Conservation (phyloP, 2,888 invertebrate species). For the Zhengitettix transpicula region DNA sequence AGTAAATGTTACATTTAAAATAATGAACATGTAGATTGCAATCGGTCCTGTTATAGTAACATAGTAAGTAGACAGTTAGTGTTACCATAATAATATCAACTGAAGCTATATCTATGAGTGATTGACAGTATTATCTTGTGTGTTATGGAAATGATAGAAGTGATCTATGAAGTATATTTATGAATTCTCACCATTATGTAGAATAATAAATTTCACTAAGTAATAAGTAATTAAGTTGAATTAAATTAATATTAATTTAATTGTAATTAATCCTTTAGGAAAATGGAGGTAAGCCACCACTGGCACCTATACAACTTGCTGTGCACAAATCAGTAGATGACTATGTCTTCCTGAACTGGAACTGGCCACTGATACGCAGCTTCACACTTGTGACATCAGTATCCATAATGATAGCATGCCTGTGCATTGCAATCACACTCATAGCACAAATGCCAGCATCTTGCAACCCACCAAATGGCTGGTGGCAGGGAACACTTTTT, state of each 20-base stretch:
- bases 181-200: background rate
- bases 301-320: constrained; percentile 26
- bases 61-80: too few species aligned
- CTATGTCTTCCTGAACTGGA: constrained; percentile 51
- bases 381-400: constrained; percentile 55
- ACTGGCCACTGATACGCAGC: constrained; percentile 64
- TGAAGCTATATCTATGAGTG: too few species aligned
- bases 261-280: constrained; percentile 24
- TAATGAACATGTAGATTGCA: too few species aligned
- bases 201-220: background rate
- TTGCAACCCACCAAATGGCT: constrained; percentile 39
- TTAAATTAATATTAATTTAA: background rate
- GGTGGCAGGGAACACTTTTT: constrained; percentile 69
- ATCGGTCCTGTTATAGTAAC: too few species aligned
- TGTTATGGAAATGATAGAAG: background rate
- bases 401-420: constrained; percentile 52
- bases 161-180: background rate
- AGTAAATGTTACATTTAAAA: constrained; percentile 25
- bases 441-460: constrained; percentile 39
- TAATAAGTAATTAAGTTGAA: background rate
- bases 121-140: too few species aligned
- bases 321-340: constrained; percentile 27
- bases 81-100: too few species aligned
- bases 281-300: constrained; percentile 27
- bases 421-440: constrained; percentile 54